These are phyloP conservation scores for Pasiphila rectangulata DNA, from an alignment of 2,888 invertebrate genomes.

Conservation along the genomic window DNA sequence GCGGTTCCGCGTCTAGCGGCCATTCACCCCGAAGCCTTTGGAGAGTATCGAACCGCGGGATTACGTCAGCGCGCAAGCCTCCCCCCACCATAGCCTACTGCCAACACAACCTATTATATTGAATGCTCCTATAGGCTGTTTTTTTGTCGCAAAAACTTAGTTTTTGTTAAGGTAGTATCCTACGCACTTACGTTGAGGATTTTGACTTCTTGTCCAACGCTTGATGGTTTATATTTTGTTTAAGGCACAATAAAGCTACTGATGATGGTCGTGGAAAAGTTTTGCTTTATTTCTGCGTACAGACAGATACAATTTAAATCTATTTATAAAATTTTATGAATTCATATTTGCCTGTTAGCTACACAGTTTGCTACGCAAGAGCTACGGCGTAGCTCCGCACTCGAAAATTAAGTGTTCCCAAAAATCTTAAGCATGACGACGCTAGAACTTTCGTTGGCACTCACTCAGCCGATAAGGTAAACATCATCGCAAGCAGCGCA, in stretches of 20 bases:
- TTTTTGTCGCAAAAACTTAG: conserved; percentile 38
- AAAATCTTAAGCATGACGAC: conserved; percentile 46
- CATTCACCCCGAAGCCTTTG: conserved; percentile 73
- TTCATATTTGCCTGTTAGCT: no score
- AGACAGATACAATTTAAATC: no score
- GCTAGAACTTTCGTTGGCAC: conserved; percentile 62
- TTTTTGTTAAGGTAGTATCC: conserved; percentile 23
- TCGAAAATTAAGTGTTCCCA: conserved; percentile 41
- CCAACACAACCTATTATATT: conserved; percentile 39
- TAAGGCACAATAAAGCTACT: neutral
- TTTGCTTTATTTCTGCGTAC: no score
- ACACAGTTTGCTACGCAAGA: conserved; percentile 22
- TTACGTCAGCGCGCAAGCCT: conserved; percentile 73
- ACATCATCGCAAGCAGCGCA: conserved; percentile 54
- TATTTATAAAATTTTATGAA: no score
- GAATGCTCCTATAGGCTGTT: conserved; percentile 46
- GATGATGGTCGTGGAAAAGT: no score
- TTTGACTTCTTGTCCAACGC: conserved; percentile 3
- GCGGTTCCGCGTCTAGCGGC: conserved; percentile 76
- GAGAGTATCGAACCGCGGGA: conserved; percentile 69
- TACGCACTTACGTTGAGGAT: neutral
- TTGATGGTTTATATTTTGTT: neutral
- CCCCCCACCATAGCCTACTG: conserved; percentile 43
- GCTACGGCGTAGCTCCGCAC: conserved; percentile 48
- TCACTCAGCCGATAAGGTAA: conserved; percentile 69